Percentiles rank a stretch among this genome's conserved stretches.
Evolutionary conservation across 2,797 vertebrate genomes (phyloP).

Genomic region (Otus scops): DNA sequence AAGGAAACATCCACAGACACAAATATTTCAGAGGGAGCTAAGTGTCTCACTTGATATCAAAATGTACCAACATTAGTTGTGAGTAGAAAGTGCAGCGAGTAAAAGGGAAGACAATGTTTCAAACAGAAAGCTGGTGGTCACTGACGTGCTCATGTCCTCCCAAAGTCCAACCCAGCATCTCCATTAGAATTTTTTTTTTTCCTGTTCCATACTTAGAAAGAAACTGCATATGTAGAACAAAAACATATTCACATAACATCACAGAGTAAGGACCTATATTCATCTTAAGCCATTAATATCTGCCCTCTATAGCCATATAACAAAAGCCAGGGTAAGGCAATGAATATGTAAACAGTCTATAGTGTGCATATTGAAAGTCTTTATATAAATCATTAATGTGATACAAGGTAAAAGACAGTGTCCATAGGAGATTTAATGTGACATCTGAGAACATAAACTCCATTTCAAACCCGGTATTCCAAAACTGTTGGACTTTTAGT

Average conservation of each 20-base stretch:
- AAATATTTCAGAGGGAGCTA: neutral
- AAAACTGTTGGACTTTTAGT: neutral
- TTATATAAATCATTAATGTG: neutral
- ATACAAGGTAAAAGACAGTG: neutral
- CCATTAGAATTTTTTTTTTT: neutral
- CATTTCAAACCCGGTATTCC: neutral
- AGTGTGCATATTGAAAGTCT: neutral
- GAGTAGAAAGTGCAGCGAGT: neutral
- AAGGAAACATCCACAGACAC: neutral
- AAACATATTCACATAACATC: neutral
- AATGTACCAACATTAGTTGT: fast-evolving
- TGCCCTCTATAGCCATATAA: neutral
- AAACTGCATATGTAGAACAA: neutral
- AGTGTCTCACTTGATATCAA: neutral
- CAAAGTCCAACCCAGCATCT: neutral
- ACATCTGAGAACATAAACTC: neutral
- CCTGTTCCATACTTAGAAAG: neutral
- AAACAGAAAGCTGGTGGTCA: fast-evolving
- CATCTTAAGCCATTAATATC: neutral
- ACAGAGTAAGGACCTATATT: neutral
- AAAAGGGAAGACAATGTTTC: neutral
- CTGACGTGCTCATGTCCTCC: neutral
- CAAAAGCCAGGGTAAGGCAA: neutral
- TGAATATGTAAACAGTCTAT: neutral
- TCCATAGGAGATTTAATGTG: neutral